These are phyloP conservation scores for Tetrax tetrax DNA, from an alignment of 2,113 vertebrate species.

Conservation along the genomic window DNA sequence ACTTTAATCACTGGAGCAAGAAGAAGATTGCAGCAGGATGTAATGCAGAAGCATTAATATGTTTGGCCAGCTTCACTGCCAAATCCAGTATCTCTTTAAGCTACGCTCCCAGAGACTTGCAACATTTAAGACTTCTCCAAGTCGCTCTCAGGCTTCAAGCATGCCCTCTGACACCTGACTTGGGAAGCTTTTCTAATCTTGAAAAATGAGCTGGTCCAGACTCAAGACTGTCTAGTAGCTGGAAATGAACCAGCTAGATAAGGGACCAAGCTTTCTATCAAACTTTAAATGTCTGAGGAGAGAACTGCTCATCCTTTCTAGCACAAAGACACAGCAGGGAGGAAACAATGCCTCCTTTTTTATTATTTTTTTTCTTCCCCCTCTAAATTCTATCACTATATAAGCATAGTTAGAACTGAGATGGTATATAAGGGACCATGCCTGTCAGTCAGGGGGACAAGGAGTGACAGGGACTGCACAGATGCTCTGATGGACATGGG, in stretches of 20 bases:
- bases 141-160: background rate
- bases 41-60: background rate
- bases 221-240: background rate
- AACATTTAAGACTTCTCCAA: background rate
- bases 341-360: background rate
- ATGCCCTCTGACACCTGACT: background rate
- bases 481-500: background rate
- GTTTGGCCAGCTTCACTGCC: background rate
- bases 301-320: background rate
- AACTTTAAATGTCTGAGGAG: background rate
- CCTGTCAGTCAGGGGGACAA: background rate
- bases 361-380: background rate
- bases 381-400: background rate
- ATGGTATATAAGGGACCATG: fast-evolving
- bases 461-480: background rate
- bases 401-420: background rate
- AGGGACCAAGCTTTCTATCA: background rate
- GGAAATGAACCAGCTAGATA: background rate
- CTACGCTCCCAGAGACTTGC: background rate
- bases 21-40: background rate
- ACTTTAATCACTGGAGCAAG: background rate
- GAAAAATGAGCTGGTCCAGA: background rate
- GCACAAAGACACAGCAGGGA: background rate
- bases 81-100: background rate
- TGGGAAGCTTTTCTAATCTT: background rate